A percentile compares a stretch with the other conserved stretches of the same genome.
These are phyloP conservation scores for Subanguina moxae DNA, from an alignment of 1,140 invertebrate genomes.

Conservation along the genomic window DNA sequence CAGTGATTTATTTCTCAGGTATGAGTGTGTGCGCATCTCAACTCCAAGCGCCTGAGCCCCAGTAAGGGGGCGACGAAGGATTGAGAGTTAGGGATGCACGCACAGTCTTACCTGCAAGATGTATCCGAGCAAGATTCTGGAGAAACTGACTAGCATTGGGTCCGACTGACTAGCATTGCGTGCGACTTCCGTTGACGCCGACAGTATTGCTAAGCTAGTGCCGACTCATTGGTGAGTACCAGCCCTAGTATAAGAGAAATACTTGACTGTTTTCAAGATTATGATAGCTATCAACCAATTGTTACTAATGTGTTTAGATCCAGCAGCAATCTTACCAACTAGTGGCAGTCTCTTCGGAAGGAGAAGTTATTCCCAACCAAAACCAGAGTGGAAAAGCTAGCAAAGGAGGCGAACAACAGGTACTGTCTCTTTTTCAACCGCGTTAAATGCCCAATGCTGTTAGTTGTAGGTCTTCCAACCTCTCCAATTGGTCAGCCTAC, in stretches of 20 bases:
- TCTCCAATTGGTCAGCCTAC: background rate
- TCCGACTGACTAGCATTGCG: background rate
- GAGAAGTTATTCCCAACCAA: background rate
- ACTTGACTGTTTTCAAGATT: background rate
- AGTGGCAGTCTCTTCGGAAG: background rate
- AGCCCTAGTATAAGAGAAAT: background rate
- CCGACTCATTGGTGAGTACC: background rate
- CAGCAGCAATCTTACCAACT: background rate
- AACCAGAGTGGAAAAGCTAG: background rate
- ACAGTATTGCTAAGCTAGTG: background rate
- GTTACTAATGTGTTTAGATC: background rate
- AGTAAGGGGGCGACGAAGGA: no score
- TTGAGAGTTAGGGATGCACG: no score
- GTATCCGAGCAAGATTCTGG: no score
- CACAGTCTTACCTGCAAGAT: no score
- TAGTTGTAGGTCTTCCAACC: background rate
- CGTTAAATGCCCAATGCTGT: background rate
- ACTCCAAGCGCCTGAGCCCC: no score
- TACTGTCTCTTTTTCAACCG: background rate
- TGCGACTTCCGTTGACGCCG: background rate
- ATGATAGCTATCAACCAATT: background rate
- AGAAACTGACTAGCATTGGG: no score
- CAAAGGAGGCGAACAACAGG: background rate
- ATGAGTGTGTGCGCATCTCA: no score
- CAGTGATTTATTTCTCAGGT: no score